Evolutionary conservation across 2,113 vertebrate species (phyloP), one percentile per base, ranked within the genome.

Genomic region (Microtus oregoni): DNA sequence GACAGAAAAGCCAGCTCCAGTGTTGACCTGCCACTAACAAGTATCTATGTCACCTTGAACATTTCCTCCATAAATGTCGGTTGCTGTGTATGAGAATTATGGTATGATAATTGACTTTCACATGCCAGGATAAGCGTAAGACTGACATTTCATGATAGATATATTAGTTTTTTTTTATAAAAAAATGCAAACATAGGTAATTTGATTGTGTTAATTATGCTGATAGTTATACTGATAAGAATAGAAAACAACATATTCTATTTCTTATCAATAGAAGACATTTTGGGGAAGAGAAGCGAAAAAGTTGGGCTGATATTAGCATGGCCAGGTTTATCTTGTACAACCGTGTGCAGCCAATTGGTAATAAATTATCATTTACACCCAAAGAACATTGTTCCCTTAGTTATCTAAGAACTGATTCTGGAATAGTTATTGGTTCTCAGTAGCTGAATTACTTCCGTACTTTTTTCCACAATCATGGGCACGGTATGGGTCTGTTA

Each of bases 311-410:
- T n/a, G 63, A n/a, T 70, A 26, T 50, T 88, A 72, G 19, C 35
- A 88, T 35, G 89, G 11, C n/a, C n/a, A 82, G 6, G 7, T 94
- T 72, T 91, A 83, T 52, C 83, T 96, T 92, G 55, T 68, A 91
- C 87, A 96, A 58, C 41, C 20, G 52, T 47, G 58, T 44, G 92
- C 65, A 86, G 24, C 87, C 89, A 90, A 44, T 94, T 94, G 70
- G 55, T 5, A 65, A 76, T 92, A 89, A 70, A 76, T 91, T 91
- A 89, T 94, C 52, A 83, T 44, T 90, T 73, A 68, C 20, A 15
- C 44, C 67, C 61, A 58, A 73, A 86, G 38, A 86, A 94, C 22
- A 44, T 11, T 68, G 2, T 61, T 95, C 65, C 24, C 41, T 94
- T 83, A 63, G 85, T 91, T 89, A 89, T 61, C 82, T 61, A 50